Base-by-base conservation (phyloP, 2,113 vertebrate genomes). In the Halcyon malimbica region DNA sequence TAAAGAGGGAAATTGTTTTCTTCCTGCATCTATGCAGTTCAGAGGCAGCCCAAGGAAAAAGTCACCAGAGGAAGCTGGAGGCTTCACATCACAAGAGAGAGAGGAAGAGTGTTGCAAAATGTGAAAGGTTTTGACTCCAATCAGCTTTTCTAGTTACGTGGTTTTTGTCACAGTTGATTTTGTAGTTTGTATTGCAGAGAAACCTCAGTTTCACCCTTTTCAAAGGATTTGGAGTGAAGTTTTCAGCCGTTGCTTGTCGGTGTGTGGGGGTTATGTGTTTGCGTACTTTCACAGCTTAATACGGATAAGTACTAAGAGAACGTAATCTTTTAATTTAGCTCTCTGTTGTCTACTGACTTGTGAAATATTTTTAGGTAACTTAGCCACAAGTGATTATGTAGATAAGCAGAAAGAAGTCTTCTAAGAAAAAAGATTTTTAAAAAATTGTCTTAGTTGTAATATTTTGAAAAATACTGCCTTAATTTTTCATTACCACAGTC, bases 351-450 rank as follows among this genome's bases (percentile, higher is more conserved):
- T 91, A 68, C 80, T 92, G 89, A 91, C 86, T 93, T 0, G 4
- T 87, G 83, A 94, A 96, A 89, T 94, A 94, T 90, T 91, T 96
- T 94, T 93, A 87, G 93, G 53, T 74, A 73, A 91, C 84, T 93
- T 87, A 96, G 71, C 79, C 87, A 78, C 51, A 81, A 93, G 64
- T 51, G 83, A 93, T 91, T 91, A 81, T 28, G 60, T 70, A 91
- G 77, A 83, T 94, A 83, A 92, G 88, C 54, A 65, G 67, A 82
- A 39, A 33, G 14, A 3, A 76, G 48, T 82, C 16, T 73, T 92
- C 41, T 37, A 74, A 75, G 53, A 73, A 37, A 64, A 23, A 60
- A 31, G 53, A 46, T 13, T 44, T 51, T 53, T 53, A 28, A 42
- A 8, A 46, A 24, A 51, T 70, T 93, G 16, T 74, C 81, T 29